These are phyloP conservation scores for Pachycephus smyrnensis DNA, from an alignment of 2,888 invertebrate genomes.

Conservation along the genomic window DNA sequence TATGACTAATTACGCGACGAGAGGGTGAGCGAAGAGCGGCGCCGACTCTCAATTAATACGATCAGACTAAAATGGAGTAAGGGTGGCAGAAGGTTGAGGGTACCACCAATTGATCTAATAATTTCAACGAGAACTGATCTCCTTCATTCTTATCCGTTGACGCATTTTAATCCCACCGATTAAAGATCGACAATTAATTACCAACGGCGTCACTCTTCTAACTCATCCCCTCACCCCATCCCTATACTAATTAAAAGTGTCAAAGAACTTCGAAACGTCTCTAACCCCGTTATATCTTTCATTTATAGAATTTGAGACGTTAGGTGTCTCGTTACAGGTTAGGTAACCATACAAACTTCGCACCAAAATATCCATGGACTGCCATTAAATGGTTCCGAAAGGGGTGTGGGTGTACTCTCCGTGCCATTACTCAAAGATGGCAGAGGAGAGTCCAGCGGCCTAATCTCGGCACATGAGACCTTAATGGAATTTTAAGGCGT, in stretches of 20 bases:
- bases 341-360: neutral
- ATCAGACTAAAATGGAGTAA: neutral
- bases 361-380: constrained; percentile 2
- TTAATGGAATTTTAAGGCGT: constrained; percentile 67
- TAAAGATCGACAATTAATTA: neutral
- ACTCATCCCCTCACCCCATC: neutral
- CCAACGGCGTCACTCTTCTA: neutral
- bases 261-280: neutral
- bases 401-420: constrained; percentile 43
- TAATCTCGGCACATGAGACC: constrained; percentile 66
- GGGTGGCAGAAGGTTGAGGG: neutral
- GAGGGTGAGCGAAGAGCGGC: neutral
- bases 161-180: neutral
- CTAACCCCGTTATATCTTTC: neutral
- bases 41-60: neutral
- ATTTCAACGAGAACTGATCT: constrained; percentile 4
- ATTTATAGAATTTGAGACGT: neutral
- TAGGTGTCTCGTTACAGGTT: neutral
- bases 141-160: neutral
- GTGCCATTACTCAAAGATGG: constrained; percentile 64
- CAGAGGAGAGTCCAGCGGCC: constrained; percentile 54
- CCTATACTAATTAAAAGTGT: neutral
- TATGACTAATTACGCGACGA: neutral
- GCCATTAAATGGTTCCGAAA: constrained; percentile 2
- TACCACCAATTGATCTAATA: constrained; percentile 3